Base-by-base conservation (phyloP, 2,797 vertebrate species). In the Telmatherina bonti region DNA sequence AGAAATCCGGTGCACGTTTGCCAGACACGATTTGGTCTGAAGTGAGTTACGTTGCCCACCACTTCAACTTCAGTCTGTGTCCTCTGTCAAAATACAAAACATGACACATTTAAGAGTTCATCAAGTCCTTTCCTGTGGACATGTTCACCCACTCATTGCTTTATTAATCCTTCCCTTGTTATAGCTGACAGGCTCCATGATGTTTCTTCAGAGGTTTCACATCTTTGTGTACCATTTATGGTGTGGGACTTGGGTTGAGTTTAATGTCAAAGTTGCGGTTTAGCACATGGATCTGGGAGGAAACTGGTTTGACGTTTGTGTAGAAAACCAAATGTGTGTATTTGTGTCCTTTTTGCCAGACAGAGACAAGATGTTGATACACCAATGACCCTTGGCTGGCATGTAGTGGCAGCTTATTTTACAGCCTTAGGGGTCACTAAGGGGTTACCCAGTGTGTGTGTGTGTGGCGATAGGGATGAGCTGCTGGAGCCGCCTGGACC, bases 361-460 rank as follows among this genome's bases (percentile, higher is more conserved):
- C 74, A 62, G 72, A 67, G 83, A 78, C 70, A 61, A 86, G 75
- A 87, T 33, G 74, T 74, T 84, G 84, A 91, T 87, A 75, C 74
- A 6, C 57, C 67, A 0, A 3, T 85, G 86, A 91, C 85, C 88
- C 85, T 62, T 65, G 49, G 62, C 54, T 79, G 78, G 79, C 84
- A 88, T 86, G 77, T 72, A 76, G 79, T 63, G 18, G 82, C 76
- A 74, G 85, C 81, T 88, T 84, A 82, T 72, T 89, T 87, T 85
- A 86, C 75, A 83, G 64, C 77, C 65, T n/a, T 1, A 2, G 41
- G 76, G 85, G 84, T 85, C 80, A 84, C 55, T 59, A 77, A 69
- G 41, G 72, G 82, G 83, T 85, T 74, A 84, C 30, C 7, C 30
- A 31, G n/a, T 49, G 20, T 47, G 43, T 69, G 43, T 65, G 67